A percentile compares a stretch with the other conserved stretches of the same genome.
These are phyloP conservation scores for Oxystoma pomonae DNA, from an alignment of 2,888 invertebrate genomes.

Conservation along the genomic window DNA sequence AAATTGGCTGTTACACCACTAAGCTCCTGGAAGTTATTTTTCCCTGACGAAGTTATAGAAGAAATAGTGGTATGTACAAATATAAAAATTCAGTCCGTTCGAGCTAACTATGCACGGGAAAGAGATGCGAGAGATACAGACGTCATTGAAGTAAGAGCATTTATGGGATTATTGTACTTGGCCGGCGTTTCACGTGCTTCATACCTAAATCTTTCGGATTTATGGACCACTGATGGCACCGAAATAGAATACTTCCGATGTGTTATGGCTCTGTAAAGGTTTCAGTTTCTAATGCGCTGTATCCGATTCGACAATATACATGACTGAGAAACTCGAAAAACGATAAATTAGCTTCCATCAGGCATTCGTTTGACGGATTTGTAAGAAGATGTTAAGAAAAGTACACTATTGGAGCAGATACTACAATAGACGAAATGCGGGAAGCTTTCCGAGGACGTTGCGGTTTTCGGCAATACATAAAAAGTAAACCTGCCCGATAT, in stretches of 20 bases:
- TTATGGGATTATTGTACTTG: constrained; percentile 3
- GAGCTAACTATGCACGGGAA: constrained; percentile 3
- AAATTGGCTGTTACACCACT: constrained; percentile 2
- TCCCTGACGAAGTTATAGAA: too few relatives aligned
- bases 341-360: constrained; percentile 8
- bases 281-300: constrained; percentile 5
- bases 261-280: constrained; percentile 8
- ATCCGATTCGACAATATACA: constrained; percentile 8
- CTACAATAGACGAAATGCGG: constrained; percentile 19
- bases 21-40: constrained; percentile 9
- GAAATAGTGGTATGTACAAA: constrained; percentile 7
- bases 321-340: constrained; percentile 1
- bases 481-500: too few relatives aligned
- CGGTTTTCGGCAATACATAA: too few relatives aligned
- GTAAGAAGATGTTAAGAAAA: too few relatives aligned
- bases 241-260: too few relatives aligned
- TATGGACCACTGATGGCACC: constrained; percentile 4
- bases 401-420: too few relatives aligned
- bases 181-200: constrained; percentile 4
- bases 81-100: constrained; percentile 9
- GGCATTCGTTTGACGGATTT: constrained; percentile 10
- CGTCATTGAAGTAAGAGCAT: constrained; percentile 3
- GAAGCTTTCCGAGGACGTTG: too few relatives aligned
- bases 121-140: too few relatives aligned
- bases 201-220: background rate